A percentile compares a stretch with the other conserved stretches of the same genome.
Evolutionary conservation across 2,113 vertebrate species (phyloP).

Genomic region (Scomber japonicus): DNA sequence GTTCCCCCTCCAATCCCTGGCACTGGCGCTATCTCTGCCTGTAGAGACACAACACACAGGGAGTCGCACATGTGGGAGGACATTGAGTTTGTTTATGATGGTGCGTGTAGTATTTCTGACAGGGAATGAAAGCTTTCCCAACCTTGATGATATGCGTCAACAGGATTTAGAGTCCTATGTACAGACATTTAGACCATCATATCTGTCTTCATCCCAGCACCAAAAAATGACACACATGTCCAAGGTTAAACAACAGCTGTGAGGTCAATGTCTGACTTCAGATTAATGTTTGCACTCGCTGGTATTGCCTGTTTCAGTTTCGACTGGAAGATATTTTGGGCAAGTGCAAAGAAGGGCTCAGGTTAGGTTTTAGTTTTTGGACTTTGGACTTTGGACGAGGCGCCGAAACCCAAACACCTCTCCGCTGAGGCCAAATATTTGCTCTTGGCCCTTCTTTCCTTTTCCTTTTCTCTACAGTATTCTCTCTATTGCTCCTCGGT

Average conservation of each 20-base stretch:
- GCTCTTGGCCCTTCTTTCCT: slow-evolving; percentile 39
- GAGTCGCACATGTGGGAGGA: slow-evolving; percentile 56
- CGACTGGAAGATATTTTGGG: slow-evolving; percentile 12
- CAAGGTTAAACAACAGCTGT: slow-evolving; percentile 60
- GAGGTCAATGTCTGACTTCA: slow-evolving; percentile 2
- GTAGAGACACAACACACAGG: slow-evolving; percentile 63
- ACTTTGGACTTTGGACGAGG: slow-evolving; percentile 76
- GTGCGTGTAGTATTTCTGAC: slow-evolving; percentile 29
- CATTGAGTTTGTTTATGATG: slow-evolving; percentile 1
- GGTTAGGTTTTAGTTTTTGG: slow-evolving; percentile 39
- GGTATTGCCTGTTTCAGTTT: slow-evolving; percentile 34
- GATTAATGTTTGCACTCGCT: slow-evolving; percentile 21
- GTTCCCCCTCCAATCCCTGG: not conserved
- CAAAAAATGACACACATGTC: slow-evolving; percentile 27
- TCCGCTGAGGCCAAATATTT: slow-evolving; percentile 71
- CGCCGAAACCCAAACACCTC: slow-evolving; percentile 80
- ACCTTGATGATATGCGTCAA: slow-evolving; percentile 53
- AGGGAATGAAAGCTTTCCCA: slow-evolving; percentile 36
- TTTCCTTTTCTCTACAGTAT: slow-evolving; percentile 18
- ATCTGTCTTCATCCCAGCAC: slow-evolving; percentile 32
- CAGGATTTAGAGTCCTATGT: slow-evolving; percentile 52
- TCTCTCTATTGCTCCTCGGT: not conserved
- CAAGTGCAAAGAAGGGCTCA: not conserved
- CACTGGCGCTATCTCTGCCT: slow-evolving; percentile 46
- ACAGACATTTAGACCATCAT: slow-evolving; percentile 27